These are phyloP conservation scores for Chalcosyrphus nemorum DNA, from an alignment of 2,888 invertebrate genomes.

Conservation along the genomic window DNA sequence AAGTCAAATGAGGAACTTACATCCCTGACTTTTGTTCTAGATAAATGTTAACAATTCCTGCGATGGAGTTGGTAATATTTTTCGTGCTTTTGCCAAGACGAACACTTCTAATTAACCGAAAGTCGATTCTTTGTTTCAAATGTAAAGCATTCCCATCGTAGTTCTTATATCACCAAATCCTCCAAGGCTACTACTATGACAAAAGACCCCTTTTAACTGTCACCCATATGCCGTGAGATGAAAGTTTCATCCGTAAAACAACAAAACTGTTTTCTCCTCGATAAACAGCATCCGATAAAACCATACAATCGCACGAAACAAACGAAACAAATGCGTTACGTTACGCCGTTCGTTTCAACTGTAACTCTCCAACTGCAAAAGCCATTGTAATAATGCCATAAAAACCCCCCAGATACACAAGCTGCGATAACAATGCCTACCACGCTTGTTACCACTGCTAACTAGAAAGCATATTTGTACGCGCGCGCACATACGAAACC, in stretches of 20 bases:
- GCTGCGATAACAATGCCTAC: conserved; percentile 42
- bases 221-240: conserved; percentile 20
- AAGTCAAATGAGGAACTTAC: too few relatives aligned
- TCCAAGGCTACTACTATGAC: too few relatives aligned
- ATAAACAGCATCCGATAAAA: conserved; percentile 51
- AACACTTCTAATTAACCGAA: too few relatives aligned
- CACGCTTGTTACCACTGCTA: conserved; percentile 41
- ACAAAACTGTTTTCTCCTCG: conserved; percentile 11
- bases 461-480: conserved; percentile 45
- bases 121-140: too few relatives aligned
- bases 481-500: conserved; percentile 50
- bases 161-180: too few relatives aligned
- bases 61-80: too few relatives aligned
- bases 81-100: too few relatives aligned
- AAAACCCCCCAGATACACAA: conserved; percentile 59
- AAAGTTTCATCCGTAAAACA: conserved; percentile 46
- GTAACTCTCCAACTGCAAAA: conserved; percentile 12
- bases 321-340: conserved; percentile 58
- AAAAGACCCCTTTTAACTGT: conserved; percentile 29
- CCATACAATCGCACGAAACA: not conserved
- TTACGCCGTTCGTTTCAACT: conserved; percentile 38
- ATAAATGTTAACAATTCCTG: too few relatives aligned
- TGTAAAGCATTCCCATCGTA: too few relatives aligned
- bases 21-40: too few relatives aligned
- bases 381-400: conserved; percentile 67